Evolutionary conservation across 2,797 vertebrate genomes (phyloP).

Genomic region (Notoglanidium macrostoma): DNA sequence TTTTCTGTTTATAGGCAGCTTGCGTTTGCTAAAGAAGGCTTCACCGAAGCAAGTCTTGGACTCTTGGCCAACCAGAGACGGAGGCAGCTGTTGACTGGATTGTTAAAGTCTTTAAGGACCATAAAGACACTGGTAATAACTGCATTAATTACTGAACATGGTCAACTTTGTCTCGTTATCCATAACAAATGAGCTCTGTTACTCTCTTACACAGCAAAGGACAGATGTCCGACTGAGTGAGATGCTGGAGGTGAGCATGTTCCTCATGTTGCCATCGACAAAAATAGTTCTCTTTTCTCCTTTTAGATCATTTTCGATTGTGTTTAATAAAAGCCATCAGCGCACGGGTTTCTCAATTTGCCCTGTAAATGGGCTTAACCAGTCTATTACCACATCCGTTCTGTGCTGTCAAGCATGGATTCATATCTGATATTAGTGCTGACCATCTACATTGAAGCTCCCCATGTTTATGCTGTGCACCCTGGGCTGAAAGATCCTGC

Average conservation of each 20-base stretch:
- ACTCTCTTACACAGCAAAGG: slow-evolving; percentile 84
- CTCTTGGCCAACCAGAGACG: slow-evolving; percentile 94
- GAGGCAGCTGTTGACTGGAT: slow-evolving; percentile 89
- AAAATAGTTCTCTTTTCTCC: slow-evolving; percentile 2
- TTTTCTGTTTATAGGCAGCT: slow-evolving; percentile 81
- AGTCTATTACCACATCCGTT: slow-evolving; percentile 14
- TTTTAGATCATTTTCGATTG: slow-evolving; percentile 13
- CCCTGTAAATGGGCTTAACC: slow-evolving; percentile 13
- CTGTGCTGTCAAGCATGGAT: not conserved
- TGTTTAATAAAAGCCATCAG: slow-evolving; percentile 24
- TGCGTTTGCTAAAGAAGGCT: slow-evolving; percentile 89
- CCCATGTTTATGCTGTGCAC: slow-evolving; percentile 6
- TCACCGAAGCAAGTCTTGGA: slow-evolving; percentile 94
- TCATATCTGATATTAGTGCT: slow-evolving; percentile 3
- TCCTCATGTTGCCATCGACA: not conserved
- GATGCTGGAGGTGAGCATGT: slow-evolving; percentile 91
- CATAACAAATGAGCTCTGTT: slow-evolving; percentile 32
- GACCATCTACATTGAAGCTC: not conserved
- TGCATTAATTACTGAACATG: slow-evolving; percentile 23
- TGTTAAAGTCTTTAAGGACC: slow-evolving; percentile 95
- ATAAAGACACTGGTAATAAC: slow-evolving; percentile 94
- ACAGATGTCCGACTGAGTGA: slow-evolving; percentile 97
- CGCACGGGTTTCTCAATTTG: not conserved
- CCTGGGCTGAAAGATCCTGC: not conserved
- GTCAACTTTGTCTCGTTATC: not conserved